Conservation (phyloP, 2,113 vertebrate species). For the Labeo rohita region DNA sequence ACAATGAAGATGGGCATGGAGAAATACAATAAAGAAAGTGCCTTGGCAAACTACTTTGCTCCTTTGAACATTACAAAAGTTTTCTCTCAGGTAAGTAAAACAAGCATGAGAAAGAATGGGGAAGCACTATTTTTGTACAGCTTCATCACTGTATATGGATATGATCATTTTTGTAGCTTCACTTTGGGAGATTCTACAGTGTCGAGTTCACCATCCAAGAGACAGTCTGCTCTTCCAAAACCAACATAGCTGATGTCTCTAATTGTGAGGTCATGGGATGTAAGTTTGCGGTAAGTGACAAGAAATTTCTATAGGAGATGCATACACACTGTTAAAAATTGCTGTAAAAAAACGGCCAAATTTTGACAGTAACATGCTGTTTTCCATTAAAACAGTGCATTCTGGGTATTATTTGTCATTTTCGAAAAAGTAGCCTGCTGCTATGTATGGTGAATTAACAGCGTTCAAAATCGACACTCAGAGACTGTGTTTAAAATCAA, state of each 20-base stretch:
- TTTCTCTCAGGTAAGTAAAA: conserved; percentile 49
- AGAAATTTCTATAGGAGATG: background rate
- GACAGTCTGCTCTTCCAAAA: conserved; percentile 65
- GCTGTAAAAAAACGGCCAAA: no score
- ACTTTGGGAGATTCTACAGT: conserved; percentile 47
- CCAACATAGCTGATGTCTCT: conserved; percentile 14
- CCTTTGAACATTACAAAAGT: conserved; percentile 65
- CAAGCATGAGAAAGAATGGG: background rate
- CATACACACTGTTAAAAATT: no score
- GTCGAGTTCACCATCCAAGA: conserved; percentile 79
- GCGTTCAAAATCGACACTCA: no score
- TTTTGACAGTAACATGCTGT: no score
- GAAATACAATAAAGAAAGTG: conserved; percentile 71
- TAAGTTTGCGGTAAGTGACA: conserved; percentile 76
- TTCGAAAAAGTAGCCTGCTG: no score
- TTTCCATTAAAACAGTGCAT: no score
- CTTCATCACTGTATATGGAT: background rate
- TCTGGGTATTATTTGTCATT: no score
- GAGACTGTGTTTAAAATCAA: no score
- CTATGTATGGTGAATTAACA: no score
- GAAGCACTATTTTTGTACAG: background rate
- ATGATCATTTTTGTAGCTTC: conserved; percentile 60
- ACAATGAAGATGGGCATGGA: conserved; percentile 57
- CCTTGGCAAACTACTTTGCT: conserved; percentile 64
- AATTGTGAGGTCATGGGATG: conserved; percentile 70